Base-by-base conservation (phyloP, 2,113 vertebrate species). In the Shinisaurus crocodilurus region DNA sequence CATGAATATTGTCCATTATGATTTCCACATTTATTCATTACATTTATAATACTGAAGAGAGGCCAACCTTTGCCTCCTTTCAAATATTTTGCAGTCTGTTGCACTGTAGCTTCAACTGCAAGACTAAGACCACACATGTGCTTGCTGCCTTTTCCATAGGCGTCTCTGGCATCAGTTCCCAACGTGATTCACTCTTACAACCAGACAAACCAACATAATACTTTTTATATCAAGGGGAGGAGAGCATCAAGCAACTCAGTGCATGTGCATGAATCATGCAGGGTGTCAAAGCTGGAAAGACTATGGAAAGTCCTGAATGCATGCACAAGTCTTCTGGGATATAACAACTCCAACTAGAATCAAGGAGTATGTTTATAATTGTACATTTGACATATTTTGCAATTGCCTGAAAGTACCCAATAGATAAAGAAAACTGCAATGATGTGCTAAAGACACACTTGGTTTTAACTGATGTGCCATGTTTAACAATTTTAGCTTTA, bases 1-100 rank as follows among this genome's bases (percentile, higher is more conserved):
- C 67, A 90, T 87, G 88, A 93, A 89, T 88, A 87, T 85, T 40
- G 93, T 54, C 67, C 70, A 91, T 86, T 87, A 54, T 86, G 81
- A 32, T 45, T 37, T 50, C 27, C 1, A 18, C 23, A 50, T 37
- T 57, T 12, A 72, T 72, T 60, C 6, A 74, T 75, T 60, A 32
- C 27, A 89, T 60, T 65, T 54, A 15, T 27, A 82, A 29, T 20
- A 48, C 7, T 48, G 63, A 79, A 48, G 13, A 37, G 50, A 84
- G 43, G 5, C 32, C 7, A 37, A 2, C 4, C 29, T 79, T 79
- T 75, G 32, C 60, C 37, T 37, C 25, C 48, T 57, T 77, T 69
- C 23, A 50, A 50, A 18, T 77, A 13, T 32, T 23, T 16, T 34
- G 7, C 63, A 63, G 45, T 32, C 60, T 32, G 8, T 45, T 54